These are phyloP conservation scores for Euzetes globulus DNA, from an alignment of 2,888 invertebrate genomes.

Conservation along the genomic window DNA sequence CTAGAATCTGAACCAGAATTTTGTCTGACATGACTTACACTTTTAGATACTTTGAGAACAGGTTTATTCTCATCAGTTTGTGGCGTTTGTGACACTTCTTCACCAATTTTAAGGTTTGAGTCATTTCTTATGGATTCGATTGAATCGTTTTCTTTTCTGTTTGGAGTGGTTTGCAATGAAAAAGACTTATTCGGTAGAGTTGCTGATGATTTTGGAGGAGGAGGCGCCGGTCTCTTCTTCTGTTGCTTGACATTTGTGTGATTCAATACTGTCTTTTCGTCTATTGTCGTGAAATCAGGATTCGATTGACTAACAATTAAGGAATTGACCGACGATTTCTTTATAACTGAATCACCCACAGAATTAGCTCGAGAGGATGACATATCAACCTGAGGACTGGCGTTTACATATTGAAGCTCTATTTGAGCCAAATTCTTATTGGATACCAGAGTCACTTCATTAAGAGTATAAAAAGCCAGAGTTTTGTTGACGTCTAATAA, in stretches of 20 bases:
- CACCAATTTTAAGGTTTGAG: neutral
- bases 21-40: slow-evolving; percentile 25
- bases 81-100: neutral
- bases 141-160: neutral
- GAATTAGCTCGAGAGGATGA: neutral
- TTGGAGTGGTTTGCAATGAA: neutral
- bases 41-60: neutral
- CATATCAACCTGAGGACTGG: neutral
- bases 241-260: neutral
- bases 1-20: slow-evolving; percentile 37
- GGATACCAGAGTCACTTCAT: slow-evolving; percentile 54
- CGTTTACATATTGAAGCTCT: slow-evolving; percentile 8
- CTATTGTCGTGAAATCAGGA: slow-evolving; percentile 28
- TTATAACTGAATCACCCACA: neutral
- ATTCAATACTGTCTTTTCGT: neutral
- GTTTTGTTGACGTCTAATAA: slow-evolving; percentile 55
- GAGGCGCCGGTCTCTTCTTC: slow-evolving; percentile 33
- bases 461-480: slow-evolving; percentile 58
- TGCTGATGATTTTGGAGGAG: slow-evolving; percentile 11
- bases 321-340: slow-evolving; percentile 9
- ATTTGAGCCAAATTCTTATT: slow-evolving; percentile 43
- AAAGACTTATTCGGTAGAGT: neutral
- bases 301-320: slow-evolving; percentile 33
- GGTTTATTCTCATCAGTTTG: neutral
- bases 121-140: neutral